phyloP scores from a whole-genome alignment of 1,140 invertebrate genomes.

The Dendroctonus valens region DNA sequence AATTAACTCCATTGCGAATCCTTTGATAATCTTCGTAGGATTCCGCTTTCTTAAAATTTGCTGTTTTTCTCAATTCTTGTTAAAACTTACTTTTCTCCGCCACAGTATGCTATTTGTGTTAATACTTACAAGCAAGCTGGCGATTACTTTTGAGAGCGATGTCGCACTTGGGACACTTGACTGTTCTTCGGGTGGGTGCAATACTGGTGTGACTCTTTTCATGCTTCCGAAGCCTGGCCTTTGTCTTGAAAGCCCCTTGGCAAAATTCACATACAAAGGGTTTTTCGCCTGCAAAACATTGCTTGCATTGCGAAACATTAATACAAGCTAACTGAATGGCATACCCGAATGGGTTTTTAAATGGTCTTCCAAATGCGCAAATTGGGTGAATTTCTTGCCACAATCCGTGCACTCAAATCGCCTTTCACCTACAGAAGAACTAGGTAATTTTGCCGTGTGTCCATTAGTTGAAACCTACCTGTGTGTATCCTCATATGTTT shows the following conservation, averaged over 20 bases:
- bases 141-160: slow-evolving; percentile 38
- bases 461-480: slow-evolving; percentile 20
- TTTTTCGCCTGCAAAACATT: slow-evolving; percentile 34
- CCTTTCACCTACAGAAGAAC: slow-evolving; percentile 35
- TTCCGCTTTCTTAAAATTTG: too few species aligned
- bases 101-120: neutral
- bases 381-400: slow-evolving; percentile 44
- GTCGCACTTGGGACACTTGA: slow-evolving; percentile 39
- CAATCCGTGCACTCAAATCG: slow-evolving; percentile 43
- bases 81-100: too few species aligned
- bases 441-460: neutral
- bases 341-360: slow-evolving; percentile 44
- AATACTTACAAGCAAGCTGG: slow-evolving; percentile 29
- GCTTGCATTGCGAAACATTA: neutral
- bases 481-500: slow-evolving; percentile 46
- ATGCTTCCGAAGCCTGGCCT: slow-evolving; percentile 41
- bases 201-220: slow-evolving; percentile 39
- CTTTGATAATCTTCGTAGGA: too few species aligned
- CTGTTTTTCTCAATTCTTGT: too few species aligned
- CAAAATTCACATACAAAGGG: slow-evolving; percentile 42
- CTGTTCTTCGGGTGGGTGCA: slow-evolving; percentile 24
- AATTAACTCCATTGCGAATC: too few species aligned
- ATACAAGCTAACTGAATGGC: slow-evolving; percentile 6
- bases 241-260: slow-evolving; percentile 43
- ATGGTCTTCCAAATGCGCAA: slow-evolving; percentile 46